Conservation (phyloP, 2,888 invertebrate genomes). For the Monopis laevigella region DNA sequence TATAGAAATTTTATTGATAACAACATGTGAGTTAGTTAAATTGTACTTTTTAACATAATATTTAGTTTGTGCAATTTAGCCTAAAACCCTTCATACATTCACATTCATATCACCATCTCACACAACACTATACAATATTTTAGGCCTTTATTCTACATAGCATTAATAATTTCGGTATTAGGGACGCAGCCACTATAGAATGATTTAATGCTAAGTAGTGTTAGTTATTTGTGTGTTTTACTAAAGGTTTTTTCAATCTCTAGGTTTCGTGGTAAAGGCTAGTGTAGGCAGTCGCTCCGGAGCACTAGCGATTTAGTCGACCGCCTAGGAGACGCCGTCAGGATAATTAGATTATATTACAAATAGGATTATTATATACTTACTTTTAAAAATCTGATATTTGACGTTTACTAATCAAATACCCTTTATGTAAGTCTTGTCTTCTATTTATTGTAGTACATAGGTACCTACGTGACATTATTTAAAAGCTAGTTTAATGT, state of each 20-base stretch:
- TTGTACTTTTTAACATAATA: too few relatives aligned
- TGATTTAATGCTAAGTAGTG: constrained; percentile 50
- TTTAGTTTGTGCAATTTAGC: too few relatives aligned
- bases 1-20: too few relatives aligned
- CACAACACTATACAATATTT: constrained; percentile 36
- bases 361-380: background rate
- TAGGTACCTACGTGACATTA: constrained; percentile 59
- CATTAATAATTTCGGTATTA: constrained; percentile 25
- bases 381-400: background rate
- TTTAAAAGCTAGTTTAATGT: constrained; percentile 47
- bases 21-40: too few relatives aligned
- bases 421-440: constrained; percentile 39
- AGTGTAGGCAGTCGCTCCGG: constrained; percentile 68
- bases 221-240: constrained; percentile 29
- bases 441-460: constrained; percentile 65
- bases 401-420: constrained; percentile 43
- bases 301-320: constrained; percentile 65
- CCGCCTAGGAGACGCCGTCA: constrained; percentile 62
- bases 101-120: constrained; percentile 18
- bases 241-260: constrained; percentile 64
- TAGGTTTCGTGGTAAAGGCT: constrained; percentile 69
- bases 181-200: constrained; percentile 21
- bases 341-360: constrained; percentile 32
- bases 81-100: constrained; percentile 25
- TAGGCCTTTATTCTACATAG: too few relatives aligned